These are phyloP conservation scores for Ectemnius continuus DNA, from an alignment of 2,888 invertebrate species.

Conservation along the genomic window DNA sequence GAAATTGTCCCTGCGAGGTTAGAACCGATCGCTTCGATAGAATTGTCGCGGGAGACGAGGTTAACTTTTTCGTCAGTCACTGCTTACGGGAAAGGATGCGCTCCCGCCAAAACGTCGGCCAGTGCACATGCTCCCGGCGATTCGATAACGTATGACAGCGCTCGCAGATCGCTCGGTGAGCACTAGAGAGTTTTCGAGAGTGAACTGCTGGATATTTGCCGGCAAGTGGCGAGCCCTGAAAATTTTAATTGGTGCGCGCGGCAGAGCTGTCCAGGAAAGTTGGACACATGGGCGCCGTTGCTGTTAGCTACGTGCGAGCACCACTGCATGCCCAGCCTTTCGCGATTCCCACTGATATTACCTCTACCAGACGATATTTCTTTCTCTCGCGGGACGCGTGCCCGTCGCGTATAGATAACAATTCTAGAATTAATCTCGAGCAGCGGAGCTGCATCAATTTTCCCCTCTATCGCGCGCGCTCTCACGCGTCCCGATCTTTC, in stretches of 20 bases:
- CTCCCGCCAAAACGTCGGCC: slow-evolving; percentile 67
- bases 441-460: slow-evolving; percentile 45
- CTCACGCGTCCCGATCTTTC: slow-evolving; percentile 35
- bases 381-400: slow-evolving; percentile 25
- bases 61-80: background rate
- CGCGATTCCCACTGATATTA: slow-evolving; percentile 36
- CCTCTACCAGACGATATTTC: slow-evolving; percentile 34
- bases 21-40: background rate
- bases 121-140: slow-evolving; percentile 62
- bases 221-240: slow-evolving; percentile 2
- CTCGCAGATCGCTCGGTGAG: background rate
- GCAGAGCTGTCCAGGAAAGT: slow-evolving; percentile 12
- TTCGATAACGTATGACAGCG: slow-evolving; percentile 5
- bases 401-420: slow-evolving; percentile 42
- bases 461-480: slow-evolving; percentile 47
- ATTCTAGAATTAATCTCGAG: slow-evolving; percentile 48
- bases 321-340: background rate
- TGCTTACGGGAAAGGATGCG: slow-evolving; percentile 19
- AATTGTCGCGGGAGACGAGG: background rate
- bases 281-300: slow-evolving; percentile 45
- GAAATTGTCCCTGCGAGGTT: background rate
- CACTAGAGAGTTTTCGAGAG: background rate
- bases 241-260: background rate
- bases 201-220: background rate
- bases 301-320: slow-evolving; percentile 17